Conservation (phyloP, 2,888 invertebrate genomes). For the Mimachlamys varia region DNA sequence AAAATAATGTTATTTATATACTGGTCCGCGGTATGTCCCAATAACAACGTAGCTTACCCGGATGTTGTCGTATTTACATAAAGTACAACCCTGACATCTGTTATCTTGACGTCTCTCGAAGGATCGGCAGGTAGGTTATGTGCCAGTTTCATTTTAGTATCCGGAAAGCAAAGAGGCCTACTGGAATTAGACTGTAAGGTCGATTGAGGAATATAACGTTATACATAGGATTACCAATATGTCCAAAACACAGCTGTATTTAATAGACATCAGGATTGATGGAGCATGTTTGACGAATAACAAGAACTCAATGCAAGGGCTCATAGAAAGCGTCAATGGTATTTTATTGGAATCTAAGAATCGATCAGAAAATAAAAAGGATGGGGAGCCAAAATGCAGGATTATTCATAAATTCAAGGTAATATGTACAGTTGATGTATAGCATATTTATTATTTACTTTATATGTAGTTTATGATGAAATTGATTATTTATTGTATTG, state of each 20-base stretch:
- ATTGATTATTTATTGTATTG: no score
- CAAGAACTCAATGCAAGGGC: background rate
- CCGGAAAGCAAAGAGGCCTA: background rate
- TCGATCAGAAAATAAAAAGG: background rate
- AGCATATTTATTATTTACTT: no score
- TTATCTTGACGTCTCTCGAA: no score
- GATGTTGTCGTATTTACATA: no score
- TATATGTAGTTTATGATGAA: no score
- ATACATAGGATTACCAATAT: background rate
- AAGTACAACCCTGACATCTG: no score
- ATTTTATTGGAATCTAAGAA: background rate
- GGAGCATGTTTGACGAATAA: background rate
- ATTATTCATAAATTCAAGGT: conserved; percentile 17
- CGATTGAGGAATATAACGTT: background rate
- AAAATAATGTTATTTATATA: no score
- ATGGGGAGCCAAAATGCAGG: background rate
- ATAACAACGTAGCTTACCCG: no score
- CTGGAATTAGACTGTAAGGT: no score
- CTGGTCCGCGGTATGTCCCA: no score
- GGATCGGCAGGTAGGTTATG: background rate
- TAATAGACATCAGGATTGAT: background rate
- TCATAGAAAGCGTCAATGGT: background rate
- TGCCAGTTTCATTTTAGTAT: background rate
- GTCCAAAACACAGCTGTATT: background rate
- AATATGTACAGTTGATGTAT: background rate